phyloP scores from a whole-genome alignment of 2,113 vertebrate species.

The Numenius arquata region DNA sequence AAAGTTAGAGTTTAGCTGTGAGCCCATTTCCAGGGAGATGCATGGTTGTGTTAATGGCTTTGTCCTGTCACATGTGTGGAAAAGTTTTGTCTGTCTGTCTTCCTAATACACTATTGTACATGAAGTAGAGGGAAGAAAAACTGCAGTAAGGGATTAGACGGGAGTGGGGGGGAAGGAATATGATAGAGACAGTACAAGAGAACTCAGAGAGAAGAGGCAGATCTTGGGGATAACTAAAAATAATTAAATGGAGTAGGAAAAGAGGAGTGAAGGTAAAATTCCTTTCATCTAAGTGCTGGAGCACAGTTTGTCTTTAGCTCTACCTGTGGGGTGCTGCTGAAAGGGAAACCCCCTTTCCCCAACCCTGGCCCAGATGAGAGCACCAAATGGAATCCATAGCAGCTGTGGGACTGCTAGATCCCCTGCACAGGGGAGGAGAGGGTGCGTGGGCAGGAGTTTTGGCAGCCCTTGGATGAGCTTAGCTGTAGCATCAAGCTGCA shows the following conservation, averaged over 20 bases:
- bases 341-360: neutral
- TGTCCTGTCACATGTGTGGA: neutral
- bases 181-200: neutral
- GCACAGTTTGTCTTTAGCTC: neutral
- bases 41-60: neutral
- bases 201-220: neutral
- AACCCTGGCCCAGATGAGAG: neutral
- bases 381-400: too few relatives aligned
- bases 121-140: neutral
- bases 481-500: neutral
- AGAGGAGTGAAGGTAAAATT: neutral
- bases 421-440: neutral
- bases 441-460: neutral
- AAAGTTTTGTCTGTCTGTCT: neutral
- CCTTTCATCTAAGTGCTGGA: neutral
- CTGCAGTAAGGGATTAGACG: neutral
- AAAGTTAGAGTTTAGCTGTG: neutral
- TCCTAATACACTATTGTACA: neutral
- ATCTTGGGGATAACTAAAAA: neutral
- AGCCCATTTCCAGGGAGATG: neutral
- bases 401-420: neutral
- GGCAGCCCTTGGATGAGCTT: neutral
- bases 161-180: neutral
- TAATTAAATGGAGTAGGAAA: neutral
- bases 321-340: neutral